Conservation (phyloP, 2,797 vertebrate species). For the Harpagifer antarcticus region DNA sequence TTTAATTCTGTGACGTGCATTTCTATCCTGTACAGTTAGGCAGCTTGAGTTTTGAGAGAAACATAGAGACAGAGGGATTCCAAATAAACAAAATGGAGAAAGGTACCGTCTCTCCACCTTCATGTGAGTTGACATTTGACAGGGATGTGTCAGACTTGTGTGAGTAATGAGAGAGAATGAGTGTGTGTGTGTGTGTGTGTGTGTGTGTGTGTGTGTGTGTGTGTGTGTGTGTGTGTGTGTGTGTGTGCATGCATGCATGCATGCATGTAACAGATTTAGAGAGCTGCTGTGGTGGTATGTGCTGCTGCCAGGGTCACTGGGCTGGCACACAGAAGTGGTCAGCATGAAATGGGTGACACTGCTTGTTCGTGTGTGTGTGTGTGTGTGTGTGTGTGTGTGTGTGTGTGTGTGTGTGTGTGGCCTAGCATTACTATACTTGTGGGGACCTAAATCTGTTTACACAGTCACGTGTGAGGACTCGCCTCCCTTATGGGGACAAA, state of each 20-base stretch:
- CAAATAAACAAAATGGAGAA: slow-evolving; percentile 48
- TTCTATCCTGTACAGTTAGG: slow-evolving; percentile 3
- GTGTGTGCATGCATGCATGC: slow-evolving; percentile 27
- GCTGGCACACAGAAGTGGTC: slow-evolving; percentile 74
- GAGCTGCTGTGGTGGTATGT: slow-evolving; percentile 66
- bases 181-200: slow-evolving; percentile 38
- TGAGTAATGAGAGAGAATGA: slow-evolving; percentile 76
- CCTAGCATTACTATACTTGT: no score
- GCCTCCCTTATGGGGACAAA: no score
- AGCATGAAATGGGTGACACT: slow-evolving; percentile 62
- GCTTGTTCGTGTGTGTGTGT: slow-evolving; percentile 14
- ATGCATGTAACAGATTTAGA: slow-evolving; percentile 33
- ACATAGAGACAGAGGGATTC: slow-evolving; percentile 8
- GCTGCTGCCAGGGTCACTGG: slow-evolving; percentile 62
- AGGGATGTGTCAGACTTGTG: slow-evolving; percentile 74
- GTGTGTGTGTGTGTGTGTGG: slow-evolving; percentile 10
- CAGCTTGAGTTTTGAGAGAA: slow-evolving; percentile 27
- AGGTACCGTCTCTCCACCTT: slow-evolving; percentile 66
- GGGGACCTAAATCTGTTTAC: no score
- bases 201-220: slow-evolving; percentile 25
- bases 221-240: slow-evolving; percentile 38
- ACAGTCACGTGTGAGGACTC: no score
- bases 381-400: slow-evolving; percentile 7
- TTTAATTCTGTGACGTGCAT: slow-evolving; percentile 28
- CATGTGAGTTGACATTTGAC: slow-evolving; percentile 76